These are phyloP conservation scores for Plumapathes pennacea DNA, from an alignment of 92 coral and sea anemone species.

Conservation along the genomic window DNA sequence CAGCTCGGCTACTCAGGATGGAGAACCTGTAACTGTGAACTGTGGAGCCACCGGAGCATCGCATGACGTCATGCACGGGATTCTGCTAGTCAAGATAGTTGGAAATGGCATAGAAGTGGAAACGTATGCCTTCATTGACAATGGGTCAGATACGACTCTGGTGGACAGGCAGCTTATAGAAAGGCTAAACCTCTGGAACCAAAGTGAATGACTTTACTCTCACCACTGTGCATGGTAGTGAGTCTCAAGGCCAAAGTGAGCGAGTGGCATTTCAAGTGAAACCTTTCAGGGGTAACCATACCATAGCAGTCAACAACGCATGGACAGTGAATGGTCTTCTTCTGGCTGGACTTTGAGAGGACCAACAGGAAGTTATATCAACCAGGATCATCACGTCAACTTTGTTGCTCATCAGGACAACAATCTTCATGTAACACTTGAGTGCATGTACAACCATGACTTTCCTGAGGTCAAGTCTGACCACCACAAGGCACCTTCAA, in stretches of 20 bases:
- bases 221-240: conserved; percentile 31
- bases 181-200: conserved; percentile 4
- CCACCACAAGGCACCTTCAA: conserved; percentile 15
- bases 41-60: conserved; percentile 4
- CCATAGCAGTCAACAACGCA: conserved; percentile 8
- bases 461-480: neutral
- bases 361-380: conserved; percentile 5
- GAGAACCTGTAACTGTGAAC: conserved; percentile 5
- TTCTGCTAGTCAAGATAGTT: conserved; percentile 5
- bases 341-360: conserved; percentile 57
- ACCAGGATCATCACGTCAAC: neutral
- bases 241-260: neutral
- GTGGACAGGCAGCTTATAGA: conserved; percentile 4
- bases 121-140: conserved; percentile 13
- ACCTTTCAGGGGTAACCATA: conserved; percentile 4
- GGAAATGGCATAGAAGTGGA: neutral
- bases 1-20: neutral
- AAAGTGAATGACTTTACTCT: conserved; percentile 3
- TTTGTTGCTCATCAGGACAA: conserved; percentile 1
- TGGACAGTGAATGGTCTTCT: conserved; percentile 35
- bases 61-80: neutral
- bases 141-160: conserved; percentile 23
- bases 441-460: neutral
- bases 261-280: conserved; percentile 2
- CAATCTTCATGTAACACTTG: conserved; percentile 1